These are phyloP conservation scores for Phragmatobia fuliginosa DNA, from an alignment of 2,888 invertebrate species.

Conservation along the genomic window DNA sequence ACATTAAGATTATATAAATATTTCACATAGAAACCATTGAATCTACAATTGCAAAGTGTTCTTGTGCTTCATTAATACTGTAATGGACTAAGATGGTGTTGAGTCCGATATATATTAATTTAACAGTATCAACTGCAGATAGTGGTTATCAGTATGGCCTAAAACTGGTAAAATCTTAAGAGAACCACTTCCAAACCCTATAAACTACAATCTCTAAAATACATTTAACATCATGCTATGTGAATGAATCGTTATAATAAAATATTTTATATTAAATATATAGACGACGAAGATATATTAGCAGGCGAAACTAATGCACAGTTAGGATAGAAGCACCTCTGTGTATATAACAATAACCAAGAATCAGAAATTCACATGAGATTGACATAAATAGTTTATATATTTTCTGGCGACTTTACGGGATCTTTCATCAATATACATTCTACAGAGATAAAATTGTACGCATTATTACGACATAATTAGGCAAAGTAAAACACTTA, in stretches of 20 bases:
- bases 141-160: constrained; percentile 54
- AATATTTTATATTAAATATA: constrained; percentile 63
- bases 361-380: constrained; percentile 72
- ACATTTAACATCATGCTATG: constrained; percentile 66
- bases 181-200: constrained; percentile 75
- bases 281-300: constrained; percentile 48
- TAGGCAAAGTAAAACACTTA: constrained; percentile 85
- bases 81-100: constrained; percentile 38
- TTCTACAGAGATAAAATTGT: constrained; percentile 77
- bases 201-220: constrained; percentile 74
- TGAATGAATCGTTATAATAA: constrained; percentile 83
- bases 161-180: constrained; percentile 72
- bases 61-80: constrained; percentile 67
- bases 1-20: constrained; percentile 55
- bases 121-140: constrained; percentile 51
- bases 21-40: constrained; percentile 49
- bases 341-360: constrained; percentile 50
- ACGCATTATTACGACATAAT: constrained; percentile 77
- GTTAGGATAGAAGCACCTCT: constrained; percentile 46
- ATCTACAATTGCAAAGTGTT: constrained; percentile 54
- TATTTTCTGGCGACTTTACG: constrained; percentile 73
- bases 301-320: constrained; percentile 81
- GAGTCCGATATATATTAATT: constrained; percentile 42
- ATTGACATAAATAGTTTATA: constrained; percentile 56
- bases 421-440: constrained; percentile 64